phyloP scores from a whole-genome alignment of 2,113 vertebrate species.

The Ardeotis arabs region DNA sequence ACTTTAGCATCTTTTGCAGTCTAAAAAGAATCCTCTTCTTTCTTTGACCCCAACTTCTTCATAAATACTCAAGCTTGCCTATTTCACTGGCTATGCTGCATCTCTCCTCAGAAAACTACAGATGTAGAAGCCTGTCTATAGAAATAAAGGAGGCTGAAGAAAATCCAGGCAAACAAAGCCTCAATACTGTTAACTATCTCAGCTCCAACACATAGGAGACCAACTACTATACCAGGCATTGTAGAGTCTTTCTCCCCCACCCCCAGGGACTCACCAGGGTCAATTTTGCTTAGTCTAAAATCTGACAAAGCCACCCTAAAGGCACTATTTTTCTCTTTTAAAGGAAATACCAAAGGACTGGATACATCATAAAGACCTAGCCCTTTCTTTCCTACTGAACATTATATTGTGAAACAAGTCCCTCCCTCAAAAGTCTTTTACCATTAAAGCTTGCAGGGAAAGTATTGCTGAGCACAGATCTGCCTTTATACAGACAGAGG shows the following conservation, averaged over 20 bases:
- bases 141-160: neutral
- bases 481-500: neutral
- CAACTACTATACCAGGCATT: neutral
- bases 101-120: neutral
- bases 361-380: neutral
- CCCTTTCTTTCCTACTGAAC: neutral
- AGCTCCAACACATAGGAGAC: neutral
- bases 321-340: neutral
- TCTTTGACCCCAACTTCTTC: neutral
- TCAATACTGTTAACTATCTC: neutral
- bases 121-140: neutral
- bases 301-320: neutral
- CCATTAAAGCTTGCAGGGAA: neutral
- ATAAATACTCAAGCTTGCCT: neutral
- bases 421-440: neutral
- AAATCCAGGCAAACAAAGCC: neutral
- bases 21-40: neutral
- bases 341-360: neutral
- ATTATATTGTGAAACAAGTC: neutral
- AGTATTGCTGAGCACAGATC: neutral
- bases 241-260: neutral
- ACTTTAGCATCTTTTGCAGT: neutral
- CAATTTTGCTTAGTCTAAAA: neutral
- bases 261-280: neutral
- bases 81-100: neutral